A percentile compares a stretch with the other conserved stretches of the same genome.
phyloP scores from a whole-genome alignment of 2,797 vertebrate species.

The Florisuga fusca region DNA sequence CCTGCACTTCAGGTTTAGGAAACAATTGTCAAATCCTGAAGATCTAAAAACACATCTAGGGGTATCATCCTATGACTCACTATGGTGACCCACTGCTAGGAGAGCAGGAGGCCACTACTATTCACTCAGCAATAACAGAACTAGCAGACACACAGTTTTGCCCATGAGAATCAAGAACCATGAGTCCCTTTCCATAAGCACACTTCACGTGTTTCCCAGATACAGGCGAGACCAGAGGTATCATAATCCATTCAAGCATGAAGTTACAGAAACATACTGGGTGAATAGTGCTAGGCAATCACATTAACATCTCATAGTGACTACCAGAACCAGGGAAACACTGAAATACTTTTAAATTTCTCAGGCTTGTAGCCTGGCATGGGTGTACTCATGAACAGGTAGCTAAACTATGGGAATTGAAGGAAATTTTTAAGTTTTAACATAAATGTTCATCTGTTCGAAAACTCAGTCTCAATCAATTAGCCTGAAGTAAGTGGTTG shows the following conservation, averaged over 20 bases:
- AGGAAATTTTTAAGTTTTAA: neutral
- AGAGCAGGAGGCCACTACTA: neutral
- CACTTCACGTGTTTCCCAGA: neutral
- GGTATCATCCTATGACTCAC: neutral
- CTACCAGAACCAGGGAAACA: neutral
- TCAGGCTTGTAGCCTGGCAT: neutral
- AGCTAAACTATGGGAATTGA: neutral
- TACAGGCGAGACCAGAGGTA: neutral
- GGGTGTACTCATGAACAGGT: neutral
- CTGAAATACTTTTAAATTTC: neutral
- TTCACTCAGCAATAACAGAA: neutral
- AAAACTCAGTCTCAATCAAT: constrained; percentile 11
- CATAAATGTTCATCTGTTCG: neutral
- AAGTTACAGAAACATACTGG: neutral
- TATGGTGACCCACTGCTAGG: neutral
- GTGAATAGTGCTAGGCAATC: neutral
- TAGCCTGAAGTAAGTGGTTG: constrained; percentile 3
- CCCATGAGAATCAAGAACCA: neutral
- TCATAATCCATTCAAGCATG: neutral
- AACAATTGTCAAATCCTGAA: neutral
- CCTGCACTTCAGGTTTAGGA: neutral
- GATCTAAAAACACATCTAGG: neutral
- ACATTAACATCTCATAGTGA: neutral
- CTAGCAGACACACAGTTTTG: accelerated
- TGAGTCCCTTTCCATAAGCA: accelerated